phyloP scores from a whole-genome alignment of 2,888 invertebrate species.

The Steinernema scapterisci region DNA sequence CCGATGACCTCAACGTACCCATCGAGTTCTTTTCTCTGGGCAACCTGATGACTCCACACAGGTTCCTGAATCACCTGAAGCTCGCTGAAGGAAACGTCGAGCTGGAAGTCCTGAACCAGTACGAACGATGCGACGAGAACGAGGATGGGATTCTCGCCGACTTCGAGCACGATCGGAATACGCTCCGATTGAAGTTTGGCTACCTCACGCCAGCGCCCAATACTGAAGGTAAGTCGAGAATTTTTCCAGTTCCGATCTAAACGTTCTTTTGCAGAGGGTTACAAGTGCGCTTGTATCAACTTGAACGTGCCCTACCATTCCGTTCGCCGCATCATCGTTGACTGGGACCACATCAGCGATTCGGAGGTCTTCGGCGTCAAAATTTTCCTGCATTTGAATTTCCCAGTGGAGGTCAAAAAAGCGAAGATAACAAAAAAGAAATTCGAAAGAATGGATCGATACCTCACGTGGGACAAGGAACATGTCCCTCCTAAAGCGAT shows the following conservation, averaged over 20 bases:
- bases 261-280: not conserved
- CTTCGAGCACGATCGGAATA: slow-evolving; percentile 21
- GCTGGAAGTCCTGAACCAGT: not conserved
- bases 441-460: not conserved
- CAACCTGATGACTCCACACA: not conserved
- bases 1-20: not conserved
- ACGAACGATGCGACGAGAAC: not conserved
- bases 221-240: slow-evolving; percentile 28
- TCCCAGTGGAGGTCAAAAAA: slow-evolving; percentile 3
- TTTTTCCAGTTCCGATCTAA: not conserved
- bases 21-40: slow-evolving; percentile 5
- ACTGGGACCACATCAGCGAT: not conserved
- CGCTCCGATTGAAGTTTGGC: not conserved
- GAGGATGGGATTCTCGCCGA: slow-evolving; percentile 2
- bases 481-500: not conserved
- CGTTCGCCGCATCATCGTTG: slow-evolving; percentile 3
- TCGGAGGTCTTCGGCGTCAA: not conserved
- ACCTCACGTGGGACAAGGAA: not conserved
- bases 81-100: not conserved
- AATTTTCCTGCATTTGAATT: slow-evolving; percentile 8
- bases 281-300: not conserved
- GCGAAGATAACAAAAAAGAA: not conserved
- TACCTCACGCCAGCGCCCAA: not conserved
- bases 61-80: slow-evolving; percentile 9
- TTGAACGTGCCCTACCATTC: not conserved